These are phyloP conservation scores for Globicephala melas DNA, from an alignment of 2,113 vertebrate species.

Conservation along the genomic window DNA sequence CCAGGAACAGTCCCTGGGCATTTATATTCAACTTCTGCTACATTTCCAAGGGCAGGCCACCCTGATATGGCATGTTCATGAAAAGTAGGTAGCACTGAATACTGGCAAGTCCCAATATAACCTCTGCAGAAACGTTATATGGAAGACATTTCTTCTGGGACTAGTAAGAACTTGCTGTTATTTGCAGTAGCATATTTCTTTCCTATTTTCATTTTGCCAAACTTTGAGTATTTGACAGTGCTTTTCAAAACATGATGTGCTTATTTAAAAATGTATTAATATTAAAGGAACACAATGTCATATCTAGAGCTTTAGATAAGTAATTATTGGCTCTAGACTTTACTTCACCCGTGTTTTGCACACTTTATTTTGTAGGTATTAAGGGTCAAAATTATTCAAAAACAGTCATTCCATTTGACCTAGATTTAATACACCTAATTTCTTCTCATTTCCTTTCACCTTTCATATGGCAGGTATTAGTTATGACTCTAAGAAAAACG, in stretches of 20 bases:
- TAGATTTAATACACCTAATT: background rate
- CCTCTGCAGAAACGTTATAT: background rate
- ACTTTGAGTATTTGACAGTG: background rate
- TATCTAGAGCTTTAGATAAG: background rate
- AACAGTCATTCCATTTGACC: background rate
- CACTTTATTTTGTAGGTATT: background rate
- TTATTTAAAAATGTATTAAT: background rate
- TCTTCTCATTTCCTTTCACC: background rate
- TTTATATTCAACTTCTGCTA: background rate
- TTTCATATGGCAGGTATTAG: background rate
- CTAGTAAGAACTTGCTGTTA: background rate
- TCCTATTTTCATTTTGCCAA: background rate
- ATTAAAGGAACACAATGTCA: background rate
- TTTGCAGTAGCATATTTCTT: background rate
- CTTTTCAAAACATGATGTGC: background rate
- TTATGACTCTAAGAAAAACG: background rate
- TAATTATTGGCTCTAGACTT: background rate
- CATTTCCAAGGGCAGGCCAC: conserved; percentile 53
- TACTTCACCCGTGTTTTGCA: background rate
- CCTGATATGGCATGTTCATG: background rate
- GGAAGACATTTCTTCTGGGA: background rate
- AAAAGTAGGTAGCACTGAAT: background rate
- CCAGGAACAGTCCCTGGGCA: conserved; percentile 15
- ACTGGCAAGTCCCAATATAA: background rate
- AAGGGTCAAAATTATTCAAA: background rate